These are phyloP conservation scores for Pterocles orientalis DNA, from an alignment of 2,113 vertebrate species.

Conservation along the genomic window DNA sequence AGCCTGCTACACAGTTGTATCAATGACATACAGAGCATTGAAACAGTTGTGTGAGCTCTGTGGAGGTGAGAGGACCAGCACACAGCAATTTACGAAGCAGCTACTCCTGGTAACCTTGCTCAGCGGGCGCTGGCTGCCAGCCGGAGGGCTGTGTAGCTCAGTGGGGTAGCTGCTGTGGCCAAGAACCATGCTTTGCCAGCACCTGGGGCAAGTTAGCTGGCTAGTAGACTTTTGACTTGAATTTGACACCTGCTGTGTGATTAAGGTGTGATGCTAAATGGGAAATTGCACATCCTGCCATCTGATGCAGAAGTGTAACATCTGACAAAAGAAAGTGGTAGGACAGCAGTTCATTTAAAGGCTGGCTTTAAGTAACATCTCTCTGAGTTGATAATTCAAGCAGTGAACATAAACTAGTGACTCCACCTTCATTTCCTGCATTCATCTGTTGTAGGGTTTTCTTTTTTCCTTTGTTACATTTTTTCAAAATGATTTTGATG, in stretches of 20 bases:
- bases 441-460: not conserved
- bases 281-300: not conserved
- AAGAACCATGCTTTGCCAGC: not conserved
- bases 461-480: not conserved
- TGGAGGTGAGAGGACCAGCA: rapidly evolving
- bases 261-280: not conserved
- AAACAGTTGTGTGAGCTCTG: not conserved
- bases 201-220: not conserved
- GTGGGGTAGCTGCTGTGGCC: not conserved
- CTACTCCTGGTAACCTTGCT: not conserved
- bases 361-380: not conserved
- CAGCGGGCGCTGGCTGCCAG: rapidly evolving
- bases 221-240: not conserved
- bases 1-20: not conserved
- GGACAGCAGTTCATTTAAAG: not conserved
- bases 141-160: not conserved
- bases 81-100: not conserved
- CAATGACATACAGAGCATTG: not conserved
- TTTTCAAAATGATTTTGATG: rapidly evolving
- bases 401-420: not conserved
- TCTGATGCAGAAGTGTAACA: not conserved
- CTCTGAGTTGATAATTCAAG: not conserved
- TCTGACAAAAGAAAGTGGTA: not conserved
- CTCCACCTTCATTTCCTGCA: not conserved
- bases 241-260: not conserved